Percentiles rank a stretch among this genome's conserved stretches.
Evolutionary conservation across 2,797 vertebrate genomes (phyloP).

Genomic region (Ataeniobius toweri): DNA sequence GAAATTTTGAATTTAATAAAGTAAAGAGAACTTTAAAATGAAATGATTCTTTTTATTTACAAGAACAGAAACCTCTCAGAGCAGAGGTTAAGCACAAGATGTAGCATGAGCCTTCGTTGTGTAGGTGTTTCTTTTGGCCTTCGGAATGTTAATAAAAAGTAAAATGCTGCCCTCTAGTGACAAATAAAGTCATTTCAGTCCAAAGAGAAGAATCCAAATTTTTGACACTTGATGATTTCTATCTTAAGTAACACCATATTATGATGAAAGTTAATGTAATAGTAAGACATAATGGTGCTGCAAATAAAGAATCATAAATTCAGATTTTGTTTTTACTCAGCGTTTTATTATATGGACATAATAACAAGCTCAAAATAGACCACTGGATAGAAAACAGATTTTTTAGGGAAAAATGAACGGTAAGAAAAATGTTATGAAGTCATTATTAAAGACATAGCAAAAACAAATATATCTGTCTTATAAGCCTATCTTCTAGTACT

Average conservation of each 20-base stretch:
- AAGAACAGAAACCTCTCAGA: neutral
- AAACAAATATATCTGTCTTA: too few species aligned
- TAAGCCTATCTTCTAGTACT: too few species aligned
- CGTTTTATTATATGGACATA: too few species aligned
- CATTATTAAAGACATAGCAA: too few species aligned
- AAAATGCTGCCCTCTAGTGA: conserved; percentile 73
- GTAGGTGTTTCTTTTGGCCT: conserved; percentile 62
- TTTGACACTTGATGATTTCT: neutral
- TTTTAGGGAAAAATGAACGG: too few species aligned
- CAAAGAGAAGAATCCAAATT: neutral
- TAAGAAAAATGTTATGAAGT: too few species aligned
- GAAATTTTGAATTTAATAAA: neutral
- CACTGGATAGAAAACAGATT: too few species aligned
- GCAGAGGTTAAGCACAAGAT: neutral
- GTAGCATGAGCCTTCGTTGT: conserved; percentile 29
- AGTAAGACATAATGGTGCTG: neutral
- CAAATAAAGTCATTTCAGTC: conserved; percentile 37
- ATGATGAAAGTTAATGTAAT: neutral
- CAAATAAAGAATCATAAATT: neutral
- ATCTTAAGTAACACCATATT: neutral
- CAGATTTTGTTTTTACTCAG: too few species aligned
- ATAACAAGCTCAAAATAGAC: too few species aligned
- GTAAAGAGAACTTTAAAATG: neutral
- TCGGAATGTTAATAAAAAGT: conserved; percentile 36
- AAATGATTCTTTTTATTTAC: neutral